Base-by-base conservation (phyloP, 2,797 vertebrate species). In the Syngnathus acus region DNA sequence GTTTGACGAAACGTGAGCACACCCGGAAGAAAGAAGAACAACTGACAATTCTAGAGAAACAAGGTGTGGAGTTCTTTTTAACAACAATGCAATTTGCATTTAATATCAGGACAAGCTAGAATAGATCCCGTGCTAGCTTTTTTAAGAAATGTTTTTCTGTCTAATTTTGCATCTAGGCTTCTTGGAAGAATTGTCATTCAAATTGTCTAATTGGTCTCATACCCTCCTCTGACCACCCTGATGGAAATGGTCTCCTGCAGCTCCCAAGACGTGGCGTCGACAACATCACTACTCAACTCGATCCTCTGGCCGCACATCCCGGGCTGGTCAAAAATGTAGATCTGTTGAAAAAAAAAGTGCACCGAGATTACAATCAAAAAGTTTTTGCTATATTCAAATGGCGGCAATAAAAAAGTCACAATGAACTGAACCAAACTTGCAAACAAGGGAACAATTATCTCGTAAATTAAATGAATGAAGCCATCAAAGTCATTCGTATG, bases 141-240 rank as follows among this genome's bases (percentile, higher is more conserved):
- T 32, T 32, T 4, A 32, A 32, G 32, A 32, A 32, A 32, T 32
- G 3, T 4, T 32, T 32, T 32, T 32, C 32, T 32, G 32, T 32
- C 4, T 32, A 32, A 32, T 32, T 32, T 32, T 32, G 32, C 32
- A 32, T 4, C 32, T 32, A 32, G 32, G 32, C 32, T 32, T 32
- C 32, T 32, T 32, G 32, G 32, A 32, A 32, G 32, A 4, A 32
- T 32, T 32, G 32, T 32, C 32, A 32, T 32, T 32, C 32, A 32
- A 32, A 32, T 32, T 32, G 32, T 32, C 32, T 4, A 7, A 48
- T 37, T 17, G n/a, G 50, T 53, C 50, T 53, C 1, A 91, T 85
- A 98, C 97, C 95, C 94, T 83, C 97, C 95, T 78, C 97, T 89
- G 64, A 98, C 64, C 61, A 98, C 95, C 53, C 90, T 84, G 64